Evolutionary conservation across 2,113 vertebrate species (phyloP), one percentile per base, ranked within the genome.

Genomic region (Cottus gobio): DNA sequence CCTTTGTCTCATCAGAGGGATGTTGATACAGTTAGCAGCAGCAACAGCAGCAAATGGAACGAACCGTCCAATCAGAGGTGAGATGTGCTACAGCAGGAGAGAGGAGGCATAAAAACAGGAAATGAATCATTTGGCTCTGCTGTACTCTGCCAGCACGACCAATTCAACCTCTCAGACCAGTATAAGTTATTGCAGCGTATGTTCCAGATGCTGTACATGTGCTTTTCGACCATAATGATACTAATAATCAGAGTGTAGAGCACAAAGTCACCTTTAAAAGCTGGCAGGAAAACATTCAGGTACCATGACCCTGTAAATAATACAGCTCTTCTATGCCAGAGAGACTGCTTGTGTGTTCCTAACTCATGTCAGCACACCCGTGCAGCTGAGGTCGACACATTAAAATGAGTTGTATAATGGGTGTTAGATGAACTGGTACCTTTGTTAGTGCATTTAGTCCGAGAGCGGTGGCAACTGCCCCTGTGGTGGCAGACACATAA

Each of bases 21-120:
- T 99, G 79, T 99, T 99, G 92, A 99, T 99, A 91, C 98, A 99
- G 90, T 99, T 99, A 68, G 98, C 98, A 91, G 98, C 96, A 75
- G 98, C 98, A n/a, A 99, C 98, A 30, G 98, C 98, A 93, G 98
- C 98, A 73, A 99, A 99, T 57, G 98, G 98, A 79, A 99, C 98
- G 84, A 99, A 99, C 6, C 98, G 96, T 90, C 97, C 98, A 89
- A 99, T 90, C 77, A 99, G 96, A 18, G 98, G 97, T 0, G 97
- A 97, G 77, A 99, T 89, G 0, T 93, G 97, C 98, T 99, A 87
- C 48, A 84, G 87, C 72, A 73, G 83, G 63, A 69, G 79, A 6
- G 67, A 60, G 58, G 64, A 65, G 42, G 54, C 31, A 72, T 30
- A 24, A 65, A 71, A 79, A 54, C 10, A 39, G 46, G 46, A 68